Evolutionary conservation across 2,113 vertebrate species (phyloP).

Genomic region (Vombatus ursinus): DNA sequence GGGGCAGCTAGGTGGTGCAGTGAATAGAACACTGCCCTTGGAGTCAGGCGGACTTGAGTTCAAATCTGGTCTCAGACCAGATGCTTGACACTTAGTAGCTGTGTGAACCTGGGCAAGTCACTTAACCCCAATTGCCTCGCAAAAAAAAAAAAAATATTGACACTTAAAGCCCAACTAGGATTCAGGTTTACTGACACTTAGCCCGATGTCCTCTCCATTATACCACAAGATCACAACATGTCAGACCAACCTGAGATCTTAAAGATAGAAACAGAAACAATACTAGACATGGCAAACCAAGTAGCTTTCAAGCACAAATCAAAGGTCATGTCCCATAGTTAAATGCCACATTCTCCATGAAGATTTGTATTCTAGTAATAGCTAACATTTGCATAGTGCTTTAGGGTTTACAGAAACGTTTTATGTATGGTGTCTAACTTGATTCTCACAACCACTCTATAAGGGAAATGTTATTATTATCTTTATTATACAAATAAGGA

Average conservation of each 20-base stretch:
- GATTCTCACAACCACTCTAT: not conserved
- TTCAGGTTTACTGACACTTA: not conserved
- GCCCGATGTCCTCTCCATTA: not conserved
- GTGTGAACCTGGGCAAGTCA: too few species aligned
- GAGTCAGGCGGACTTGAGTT: too few species aligned
- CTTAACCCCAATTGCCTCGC: too few species aligned
- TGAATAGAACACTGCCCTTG: too few species aligned
- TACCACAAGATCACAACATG: not conserved
- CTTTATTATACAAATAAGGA: not conserved
- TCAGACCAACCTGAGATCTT: not conserved
- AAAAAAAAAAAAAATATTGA: not conserved
- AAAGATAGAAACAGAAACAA: not conserved
- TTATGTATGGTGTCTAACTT: not conserved
- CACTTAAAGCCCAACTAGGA: not conserved
- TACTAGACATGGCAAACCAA: not conserved
- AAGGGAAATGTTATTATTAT: not conserved
- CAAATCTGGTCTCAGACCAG: too few species aligned
- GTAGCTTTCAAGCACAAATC: not conserved
- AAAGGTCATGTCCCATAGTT: not conserved
- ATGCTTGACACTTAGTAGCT: too few species aligned
- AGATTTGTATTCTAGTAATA: not conserved
- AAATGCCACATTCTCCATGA: not conserved
- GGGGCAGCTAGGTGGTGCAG: too few species aligned
- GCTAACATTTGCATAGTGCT: not conserved
- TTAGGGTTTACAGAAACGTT: not conserved